Evolutionary conservation across 2,113 vertebrate genomes (phyloP), one percentile per base, ranked within the genome.

Genomic region (Centropus unirufus): DNA sequence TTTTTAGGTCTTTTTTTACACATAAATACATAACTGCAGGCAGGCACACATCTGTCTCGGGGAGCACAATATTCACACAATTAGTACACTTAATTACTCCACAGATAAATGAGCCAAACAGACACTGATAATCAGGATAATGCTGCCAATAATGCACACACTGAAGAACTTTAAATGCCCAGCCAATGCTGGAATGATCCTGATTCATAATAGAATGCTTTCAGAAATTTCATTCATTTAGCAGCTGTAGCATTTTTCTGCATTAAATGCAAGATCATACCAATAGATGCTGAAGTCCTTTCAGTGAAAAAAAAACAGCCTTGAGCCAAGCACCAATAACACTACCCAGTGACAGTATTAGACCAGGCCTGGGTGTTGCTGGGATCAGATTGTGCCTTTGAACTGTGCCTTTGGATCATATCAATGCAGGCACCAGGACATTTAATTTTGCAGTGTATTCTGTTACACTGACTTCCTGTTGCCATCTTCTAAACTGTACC

Each of bases 191-290:
- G 85, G 68, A 94, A 93, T 1, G 0, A 75, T 81, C 26, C 36
- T 87, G 76, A 88, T 51, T 90, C 86, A 62, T 87, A 92, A 64
- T 47, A 88, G 17, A 14, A 20, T 47, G 40, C 21, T 90, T 92
- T 93, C 67, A 87, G 54, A 88, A 92, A 30, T 92, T 94, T 61
- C n/a, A 89, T 92, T 96, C 80, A 89, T 96, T 34, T 69, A 94
- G 66, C 52, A 95, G 68, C 86, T 89, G 90, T 90, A 63, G 18
- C 73, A 87, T 94, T 93, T 94, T 94, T 75, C 76, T 89, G 68
- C 57, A 44, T 90, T 90, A 82, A 77, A 78, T 88, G 52, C 29
- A 90, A 80, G 67, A 86, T 88, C 52, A 32, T 86, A 83, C 57
- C 83, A 95, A 86, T 29, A 87, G 46, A 87, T 72, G 76, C 30